These are phyloP conservation scores for Chaetodon auriga DNA, from an alignment of 2,113 vertebrate species.

Conservation along the genomic window DNA sequence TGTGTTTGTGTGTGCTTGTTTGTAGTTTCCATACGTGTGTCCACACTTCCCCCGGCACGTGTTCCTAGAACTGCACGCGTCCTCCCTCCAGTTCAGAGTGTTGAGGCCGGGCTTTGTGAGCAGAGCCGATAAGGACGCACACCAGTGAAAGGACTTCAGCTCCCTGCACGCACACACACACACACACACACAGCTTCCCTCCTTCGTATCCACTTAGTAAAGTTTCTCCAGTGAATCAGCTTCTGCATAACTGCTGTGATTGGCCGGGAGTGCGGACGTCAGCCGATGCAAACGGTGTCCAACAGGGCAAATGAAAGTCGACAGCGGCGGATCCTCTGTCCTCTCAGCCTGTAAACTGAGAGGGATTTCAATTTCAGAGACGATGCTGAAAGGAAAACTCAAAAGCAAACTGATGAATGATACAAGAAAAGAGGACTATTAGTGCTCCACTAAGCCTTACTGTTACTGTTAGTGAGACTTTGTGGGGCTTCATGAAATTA, in stretches of 20 bases:
- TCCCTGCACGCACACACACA: slow-evolving; percentile 7
- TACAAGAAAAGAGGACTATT: not conserved
- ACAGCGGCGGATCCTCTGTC: slow-evolving; percentile 33
- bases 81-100: slow-evolving; percentile 46
- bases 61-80: not conserved
- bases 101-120: slow-evolving; percentile 64
- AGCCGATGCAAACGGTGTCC: slow-evolving; percentile 54
- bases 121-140: slow-evolving; percentile 63
- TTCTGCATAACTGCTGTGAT: slow-evolving; percentile 20
- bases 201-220: slow-evolving; percentile 28
- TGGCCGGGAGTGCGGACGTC: slow-evolving; percentile 20
- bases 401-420: slow-evolving; percentile 1
- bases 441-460: not conserved
- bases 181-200: slow-evolving; percentile 18
- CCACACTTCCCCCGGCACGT: not conserved
- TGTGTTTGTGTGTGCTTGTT: not conserved
- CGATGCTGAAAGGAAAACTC: slow-evolving; percentile 10
- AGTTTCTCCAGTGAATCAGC: slow-evolving; percentile 32
- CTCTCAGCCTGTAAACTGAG: not conserved
- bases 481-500: not conserved
- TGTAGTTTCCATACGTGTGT: not conserved
- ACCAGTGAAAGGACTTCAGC: slow-evolving; percentile 42
- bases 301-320: slow-evolving; percentile 62
- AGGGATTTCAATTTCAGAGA: slow-evolving; percentile 45
- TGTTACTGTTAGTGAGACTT: not conserved